These are phyloP conservation scores for Hyaena hyaena DNA, from an alignment of 2,113 vertebrate species.

Conservation along the genomic window DNA sequence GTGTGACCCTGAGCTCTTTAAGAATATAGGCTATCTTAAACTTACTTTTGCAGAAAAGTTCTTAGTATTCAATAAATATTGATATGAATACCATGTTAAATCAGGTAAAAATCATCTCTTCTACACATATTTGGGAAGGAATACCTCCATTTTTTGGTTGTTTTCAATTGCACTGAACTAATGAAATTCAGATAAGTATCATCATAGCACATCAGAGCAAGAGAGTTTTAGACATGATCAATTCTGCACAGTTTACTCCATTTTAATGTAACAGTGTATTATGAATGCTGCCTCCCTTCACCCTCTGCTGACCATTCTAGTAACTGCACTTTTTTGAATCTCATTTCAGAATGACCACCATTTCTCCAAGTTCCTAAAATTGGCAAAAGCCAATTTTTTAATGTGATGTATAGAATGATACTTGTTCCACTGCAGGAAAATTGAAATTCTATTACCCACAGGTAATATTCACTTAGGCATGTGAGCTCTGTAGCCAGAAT, in stretches of 20 bases:
- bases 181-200: slow-evolving; percentile 32
- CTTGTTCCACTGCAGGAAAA: slow-evolving; percentile 4
- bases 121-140: not conserved
- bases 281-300: slow-evolving; percentile 30
- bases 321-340: slow-evolving; percentile 40
- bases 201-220: not conserved
- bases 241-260: not conserved
- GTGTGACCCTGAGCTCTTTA: not conserved
- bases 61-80: slow-evolving; percentile 21
- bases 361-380: not conserved
- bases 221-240: not conserved
- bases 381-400: not conserved
- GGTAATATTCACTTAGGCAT: not conserved
- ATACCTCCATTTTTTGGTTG: not conserved
- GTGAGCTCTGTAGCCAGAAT: not conserved
- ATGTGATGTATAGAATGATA: not conserved
- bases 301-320: slow-evolving; percentile 69
- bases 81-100: slow-evolving; percentile 11
- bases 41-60: not conserved
- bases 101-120: not conserved
- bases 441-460: not conserved
- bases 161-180: not conserved
- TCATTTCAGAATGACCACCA: not conserved
- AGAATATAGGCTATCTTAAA: not conserved
- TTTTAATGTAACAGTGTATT: not conserved